Conservation (phyloP, 2,113 vertebrate genomes). For the Saccopteryx leptura region DNA sequence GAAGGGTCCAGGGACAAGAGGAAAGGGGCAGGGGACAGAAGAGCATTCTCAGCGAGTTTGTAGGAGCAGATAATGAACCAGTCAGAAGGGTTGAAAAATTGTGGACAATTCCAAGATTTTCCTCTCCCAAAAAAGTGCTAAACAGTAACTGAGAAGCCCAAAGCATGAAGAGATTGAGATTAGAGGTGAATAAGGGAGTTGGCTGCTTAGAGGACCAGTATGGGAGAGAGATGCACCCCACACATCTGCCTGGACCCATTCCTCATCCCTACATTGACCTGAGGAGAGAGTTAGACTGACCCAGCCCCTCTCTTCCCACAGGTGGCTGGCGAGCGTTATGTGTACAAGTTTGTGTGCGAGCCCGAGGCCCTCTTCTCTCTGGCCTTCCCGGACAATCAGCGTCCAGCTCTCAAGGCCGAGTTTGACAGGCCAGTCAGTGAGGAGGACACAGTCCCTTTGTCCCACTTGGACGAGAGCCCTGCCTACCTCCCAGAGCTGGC, state of each 20-base stretch:
- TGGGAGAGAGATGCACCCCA: background rate
- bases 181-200: background rate
- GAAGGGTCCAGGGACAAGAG: background rate
- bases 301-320: background rate
- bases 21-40: background rate
- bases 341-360: constrained; percentile 99
- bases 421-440: constrained; percentile 94
- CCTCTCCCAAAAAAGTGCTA: background rate
- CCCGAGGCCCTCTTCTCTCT: constrained; percentile 97
- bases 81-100: background rate
- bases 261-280: background rate
- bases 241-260: background rate
- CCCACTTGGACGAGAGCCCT: constrained; percentile 94
- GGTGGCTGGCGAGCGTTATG: constrained; percentile 99
- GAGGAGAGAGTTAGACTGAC: background rate
- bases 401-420: constrained; percentile 94
- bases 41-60: background rate
- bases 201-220: background rate
- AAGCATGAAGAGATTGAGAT: background rate
- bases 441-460: constrained; percentile 97
- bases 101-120: background rate
- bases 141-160: background rate
- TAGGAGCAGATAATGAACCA: background rate
- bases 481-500: constrained; percentile 91
- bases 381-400: constrained; percentile 97